Conservation (phyloP, 2,113 vertebrate genomes). For the Microcebus murinus region DNA sequence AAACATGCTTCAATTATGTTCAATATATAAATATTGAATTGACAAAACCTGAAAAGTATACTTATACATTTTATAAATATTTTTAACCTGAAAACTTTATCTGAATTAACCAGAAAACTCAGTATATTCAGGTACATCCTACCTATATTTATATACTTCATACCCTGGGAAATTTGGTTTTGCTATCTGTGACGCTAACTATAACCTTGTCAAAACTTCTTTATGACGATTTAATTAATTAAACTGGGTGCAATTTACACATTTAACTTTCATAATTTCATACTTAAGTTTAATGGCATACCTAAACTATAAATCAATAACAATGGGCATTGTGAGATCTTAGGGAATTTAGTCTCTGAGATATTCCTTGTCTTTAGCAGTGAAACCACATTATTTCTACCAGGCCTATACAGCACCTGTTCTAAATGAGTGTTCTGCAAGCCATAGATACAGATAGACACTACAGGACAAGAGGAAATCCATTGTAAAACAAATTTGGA, state of each 20-base stretch:
- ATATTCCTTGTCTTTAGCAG: background rate
- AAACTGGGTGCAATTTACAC: background rate
- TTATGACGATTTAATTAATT: background rate
- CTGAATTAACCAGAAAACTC: background rate
- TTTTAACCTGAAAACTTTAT: background rate
- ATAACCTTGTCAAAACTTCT: background rate
- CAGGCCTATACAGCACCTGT: background rate
- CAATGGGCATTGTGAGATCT: background rate
- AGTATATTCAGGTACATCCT: background rate
- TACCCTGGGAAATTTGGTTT: background rate
- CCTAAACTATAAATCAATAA: background rate
- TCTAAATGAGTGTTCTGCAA: background rate
- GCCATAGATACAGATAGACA: background rate
- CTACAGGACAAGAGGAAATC: background rate
- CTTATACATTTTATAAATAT: background rate
- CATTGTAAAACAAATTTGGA: background rate
- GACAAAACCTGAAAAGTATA: background rate
- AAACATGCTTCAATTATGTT: background rate
- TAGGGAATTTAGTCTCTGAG: background rate
- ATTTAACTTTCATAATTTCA: background rate
- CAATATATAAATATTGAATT: background rate
- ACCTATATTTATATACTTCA: background rate
- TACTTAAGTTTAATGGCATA: background rate
- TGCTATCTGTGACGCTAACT: background rate
- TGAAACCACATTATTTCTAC: background rate